Conservation (phyloP, 1,140 invertebrate species). For the Drosophila bocqueti region DNA sequence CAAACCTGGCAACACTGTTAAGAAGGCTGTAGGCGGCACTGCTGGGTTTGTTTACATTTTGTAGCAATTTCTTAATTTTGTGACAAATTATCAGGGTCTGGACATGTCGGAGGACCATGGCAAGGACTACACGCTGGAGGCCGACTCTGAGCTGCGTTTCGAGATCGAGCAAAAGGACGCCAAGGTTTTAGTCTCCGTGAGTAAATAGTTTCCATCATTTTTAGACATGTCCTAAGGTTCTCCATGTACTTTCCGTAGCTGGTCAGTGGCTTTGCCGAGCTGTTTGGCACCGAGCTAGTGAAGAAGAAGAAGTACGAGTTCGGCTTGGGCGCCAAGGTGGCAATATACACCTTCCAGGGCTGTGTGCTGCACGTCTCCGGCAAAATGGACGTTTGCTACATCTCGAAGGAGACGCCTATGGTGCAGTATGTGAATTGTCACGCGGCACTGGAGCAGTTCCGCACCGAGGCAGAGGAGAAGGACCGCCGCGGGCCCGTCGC, state of each 20-base stretch:
- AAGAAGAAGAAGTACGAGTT: slow-evolving; percentile 97
- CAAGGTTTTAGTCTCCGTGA: slow-evolving; percentile 93
- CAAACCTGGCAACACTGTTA: background rate
- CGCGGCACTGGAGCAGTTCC: slow-evolving; percentile 95
- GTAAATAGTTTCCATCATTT: slow-evolving; percentile 4
- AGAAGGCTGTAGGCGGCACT: background rate
- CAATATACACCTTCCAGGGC: slow-evolving; percentile 98
- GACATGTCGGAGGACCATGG: slow-evolving; percentile 70
- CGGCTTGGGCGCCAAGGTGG: slow-evolving; percentile 95
- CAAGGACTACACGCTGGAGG: slow-evolving; percentile 93
- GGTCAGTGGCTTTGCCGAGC: slow-evolving; percentile 94
- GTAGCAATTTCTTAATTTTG: background rate
- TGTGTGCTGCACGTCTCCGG: slow-evolving; percentile 94
- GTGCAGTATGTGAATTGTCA: slow-evolving; percentile 94
- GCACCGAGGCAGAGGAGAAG: slow-evolving; percentile 91
- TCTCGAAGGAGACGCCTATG: slow-evolving; percentile 98
- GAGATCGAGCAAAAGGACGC: slow-evolving; percentile 96
- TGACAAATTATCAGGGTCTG: background rate
- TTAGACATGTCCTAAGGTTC: background rate
- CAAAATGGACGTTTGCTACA: slow-evolving; percentile 96
- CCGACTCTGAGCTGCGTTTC: slow-evolving; percentile 95
- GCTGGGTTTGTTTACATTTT: slow-evolving; percentile 20
- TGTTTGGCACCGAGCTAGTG: slow-evolving; percentile 98
- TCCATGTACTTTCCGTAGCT: slow-evolving; percentile 86
- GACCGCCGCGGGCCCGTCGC: slow-evolving; percentile 91